Base-by-base conservation (phyloP, 2,888 invertebrate species). In the Cosmia pyralina region DNA sequence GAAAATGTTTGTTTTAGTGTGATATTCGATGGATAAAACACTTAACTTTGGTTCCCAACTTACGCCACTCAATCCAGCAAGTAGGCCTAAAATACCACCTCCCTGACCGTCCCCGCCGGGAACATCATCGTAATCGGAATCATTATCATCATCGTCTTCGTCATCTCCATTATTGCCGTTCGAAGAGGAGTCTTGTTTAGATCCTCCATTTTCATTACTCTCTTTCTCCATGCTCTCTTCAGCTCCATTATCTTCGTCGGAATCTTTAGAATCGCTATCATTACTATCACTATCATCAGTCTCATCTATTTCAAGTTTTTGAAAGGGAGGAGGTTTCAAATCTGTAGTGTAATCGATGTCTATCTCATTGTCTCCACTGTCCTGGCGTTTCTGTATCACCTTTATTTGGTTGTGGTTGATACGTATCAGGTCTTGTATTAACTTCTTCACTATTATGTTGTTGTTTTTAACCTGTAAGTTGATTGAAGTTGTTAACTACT, bases 1-100 rank as follows among this genome's bases (percentile, higher is more conserved):
- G 82, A 83, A 57, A 59, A 78, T n/a, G 0, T 41, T 1, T 52
- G 19, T n/a, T 60, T 72, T 69, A 65, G 28, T 65, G 13, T 22
- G 4, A 15, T 52, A 28, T 38, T 72, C 10, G 7, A 63, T 67
- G 5, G 13, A 19, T 22, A 19, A 4, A 46, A 46, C 15, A 64
- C 41, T 38, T 68, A n/a, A 64, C 19, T 57, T 46, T 46, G 65
- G n/a, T 55, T 65, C 6, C 5, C 8, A 41, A 92, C 95, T 92
- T 92, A 96, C 96, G 8, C 96, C 96, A 82, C 96, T 96, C 8
- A 96, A 87, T 69, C 96, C 94, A 63, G 95, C 95, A 4, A 96
- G 83, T 0, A 96, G 81, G 7, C 96, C 96, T 52, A 96, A 88
- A 71, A 96, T 84, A 0, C 96, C 96, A 15, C 96, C 96, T 17